These are phyloP conservation scores for Notiomystis cincta DNA, from an alignment of 2,113 vertebrate species.

Conservation along the genomic window DNA sequence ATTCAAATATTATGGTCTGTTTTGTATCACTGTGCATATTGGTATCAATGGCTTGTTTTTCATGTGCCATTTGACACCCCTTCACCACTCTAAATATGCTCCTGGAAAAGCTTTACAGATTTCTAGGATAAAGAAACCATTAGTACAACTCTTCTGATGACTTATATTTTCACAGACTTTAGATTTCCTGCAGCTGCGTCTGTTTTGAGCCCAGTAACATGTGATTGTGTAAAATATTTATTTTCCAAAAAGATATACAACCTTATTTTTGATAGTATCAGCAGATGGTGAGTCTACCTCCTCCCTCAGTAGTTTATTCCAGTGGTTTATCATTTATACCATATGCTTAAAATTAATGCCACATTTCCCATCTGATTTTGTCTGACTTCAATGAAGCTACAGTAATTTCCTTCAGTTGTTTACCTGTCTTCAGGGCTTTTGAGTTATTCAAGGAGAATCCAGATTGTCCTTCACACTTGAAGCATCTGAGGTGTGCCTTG, in stretches of 20 bases:
- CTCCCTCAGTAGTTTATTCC: constrained; percentile 31
- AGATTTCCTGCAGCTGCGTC: constrained; percentile 8
- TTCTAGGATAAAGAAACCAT: not conserved
- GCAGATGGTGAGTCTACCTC: constrained; percentile 30
- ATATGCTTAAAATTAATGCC: constrained; percentile 42
- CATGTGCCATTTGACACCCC: not conserved
- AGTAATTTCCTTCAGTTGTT: constrained; percentile 4
- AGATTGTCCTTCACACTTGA: not conserved
- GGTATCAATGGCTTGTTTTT: not conserved
- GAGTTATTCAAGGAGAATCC: not conserved
- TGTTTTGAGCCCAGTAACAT: constrained; percentile 22
- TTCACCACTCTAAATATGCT: not conserved
- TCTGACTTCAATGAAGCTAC: not conserved
- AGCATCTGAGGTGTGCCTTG: not conserved
- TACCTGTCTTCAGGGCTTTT: not conserved
- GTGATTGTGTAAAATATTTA: constrained; percentile 45
- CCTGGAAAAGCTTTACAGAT: not conserved
- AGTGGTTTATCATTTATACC: constrained; percentile 48
- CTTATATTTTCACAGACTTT: not conserved
- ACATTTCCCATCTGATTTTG: constrained; percentile 24
- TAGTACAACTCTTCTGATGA: not conserved
- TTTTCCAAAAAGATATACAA: constrained; percentile 29
- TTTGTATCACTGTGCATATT: not conserved
- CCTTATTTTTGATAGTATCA: constrained; percentile 23
- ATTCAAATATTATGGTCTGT: not conserved